Percentiles rank a stretch among this genome's conserved stretches.
phyloP scores from a whole-genome alignment of 2,888 invertebrate species.

The Lapara coniferarum region DNA sequence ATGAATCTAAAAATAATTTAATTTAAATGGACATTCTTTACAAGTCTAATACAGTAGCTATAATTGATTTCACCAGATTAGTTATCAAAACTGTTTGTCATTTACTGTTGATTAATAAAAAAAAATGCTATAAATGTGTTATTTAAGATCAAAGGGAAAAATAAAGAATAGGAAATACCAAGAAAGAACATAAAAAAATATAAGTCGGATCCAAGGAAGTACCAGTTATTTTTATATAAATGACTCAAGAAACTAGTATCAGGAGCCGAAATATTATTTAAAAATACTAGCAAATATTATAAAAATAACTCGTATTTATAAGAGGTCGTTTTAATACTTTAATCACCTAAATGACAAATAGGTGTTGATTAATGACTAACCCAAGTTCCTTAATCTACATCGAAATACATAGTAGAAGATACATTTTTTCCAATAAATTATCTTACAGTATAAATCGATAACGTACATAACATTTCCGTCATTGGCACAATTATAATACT shows the following conservation, averaged over 20 bases:
- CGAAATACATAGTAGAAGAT: constrained; percentile 18
- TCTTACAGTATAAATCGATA: constrained; percentile 18
- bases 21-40: not conserved
- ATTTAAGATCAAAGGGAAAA: too few species aligned
- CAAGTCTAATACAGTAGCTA: not conserved
- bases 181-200: too few species aligned
- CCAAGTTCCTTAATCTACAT: not conserved
- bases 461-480: constrained; percentile 28
- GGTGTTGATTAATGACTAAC: not conserved
- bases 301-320: not conserved
- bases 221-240: too few species aligned
- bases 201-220: too few species aligned
- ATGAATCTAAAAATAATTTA: not conserved
- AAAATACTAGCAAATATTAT: too few species aligned
- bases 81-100: not conserved
- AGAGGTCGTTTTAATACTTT: not conserved
- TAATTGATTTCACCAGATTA: not conserved
- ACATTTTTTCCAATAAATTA: constrained; percentile 29
- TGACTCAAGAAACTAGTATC: too few species aligned
- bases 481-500: constrained; percentile 48
- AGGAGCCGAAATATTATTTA: too few species aligned
- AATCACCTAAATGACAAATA: not conserved
- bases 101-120: not conserved
- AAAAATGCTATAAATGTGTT: not conserved
- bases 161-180: too few species aligned